These are phyloP conservation scores for Chloebia gouldiae DNA, from an alignment of 2,113 vertebrate species.

Conservation along the genomic window DNA sequence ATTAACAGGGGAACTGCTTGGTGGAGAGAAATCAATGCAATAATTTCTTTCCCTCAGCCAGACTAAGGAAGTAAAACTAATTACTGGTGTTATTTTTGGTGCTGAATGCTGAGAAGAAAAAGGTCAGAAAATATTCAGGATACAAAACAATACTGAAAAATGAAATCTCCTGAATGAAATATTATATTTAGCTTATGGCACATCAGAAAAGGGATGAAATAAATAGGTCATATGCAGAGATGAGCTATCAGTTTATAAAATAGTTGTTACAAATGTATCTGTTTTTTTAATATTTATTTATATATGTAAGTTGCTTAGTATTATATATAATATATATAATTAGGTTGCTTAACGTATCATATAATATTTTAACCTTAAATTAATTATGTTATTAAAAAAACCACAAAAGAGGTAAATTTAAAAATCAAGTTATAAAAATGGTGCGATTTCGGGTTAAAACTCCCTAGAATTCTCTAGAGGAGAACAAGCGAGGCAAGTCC, in stretches of 20 bases:
- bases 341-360: too few species aligned
- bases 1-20: background rate
- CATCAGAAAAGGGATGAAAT: background rate
- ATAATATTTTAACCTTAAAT: background rate
- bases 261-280: background rate
- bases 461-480: background rate
- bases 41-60: background rate
- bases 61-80: background rate
- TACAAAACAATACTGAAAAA: background rate
- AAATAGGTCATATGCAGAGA: background rate
- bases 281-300: background rate
- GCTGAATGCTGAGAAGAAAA: background rate
- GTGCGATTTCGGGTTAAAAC: background rate
- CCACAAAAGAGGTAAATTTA: too few species aligned
- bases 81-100: background rate
- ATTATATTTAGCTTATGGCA: background rate
- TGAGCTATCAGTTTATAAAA: background rate
- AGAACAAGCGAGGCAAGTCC: fast-evolving
- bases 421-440: background rate
- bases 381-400: background rate
- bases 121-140: background rate
- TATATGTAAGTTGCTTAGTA: background rate
- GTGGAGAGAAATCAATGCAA: background rate
- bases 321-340: background rate
- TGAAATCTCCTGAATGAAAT: background rate